phyloP scores from a whole-genome alignment of 30 jellyfish, hydroid and myxozoan species.

The Cassiopea andromeda region DNA sequence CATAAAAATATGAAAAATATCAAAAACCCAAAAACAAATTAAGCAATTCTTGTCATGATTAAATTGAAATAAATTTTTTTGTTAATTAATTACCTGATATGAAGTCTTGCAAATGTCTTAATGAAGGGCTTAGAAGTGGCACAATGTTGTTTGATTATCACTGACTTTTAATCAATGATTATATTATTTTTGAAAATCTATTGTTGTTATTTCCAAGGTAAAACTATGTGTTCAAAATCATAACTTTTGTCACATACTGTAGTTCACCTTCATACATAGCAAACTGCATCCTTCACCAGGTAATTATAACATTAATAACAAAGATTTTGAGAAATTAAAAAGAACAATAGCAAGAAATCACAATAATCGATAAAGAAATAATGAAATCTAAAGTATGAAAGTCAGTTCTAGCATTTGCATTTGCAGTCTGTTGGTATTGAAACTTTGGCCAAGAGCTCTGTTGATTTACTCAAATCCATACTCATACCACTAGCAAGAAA shows the following conservation, averaged over 20 bases:
- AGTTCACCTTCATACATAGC: no score
- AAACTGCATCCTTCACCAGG: no score
- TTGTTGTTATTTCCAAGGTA: no score
- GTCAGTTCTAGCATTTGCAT: conserved; percentile 25
- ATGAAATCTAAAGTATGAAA: not conserved
- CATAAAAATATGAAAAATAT: not conserved
- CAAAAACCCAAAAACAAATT: not conserved
- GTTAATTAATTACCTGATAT: not conserved
- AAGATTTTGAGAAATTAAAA: no score
- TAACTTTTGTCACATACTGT: no score
- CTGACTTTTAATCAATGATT: no score
- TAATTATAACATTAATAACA: no score
- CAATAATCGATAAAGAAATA: not conserved
- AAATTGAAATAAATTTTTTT: not conserved
- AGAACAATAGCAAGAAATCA: not conserved
- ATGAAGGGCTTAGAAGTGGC: no score
- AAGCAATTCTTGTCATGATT: not conserved
- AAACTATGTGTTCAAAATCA: no score
- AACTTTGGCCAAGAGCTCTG: conserved; percentile 25
- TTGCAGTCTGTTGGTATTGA: conserved; percentile 60
- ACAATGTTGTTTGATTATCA: no score
- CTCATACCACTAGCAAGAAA: conserved; percentile 21
- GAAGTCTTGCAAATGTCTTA: not conserved
- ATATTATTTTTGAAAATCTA: no score
- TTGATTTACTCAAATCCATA: conserved; percentile 33